phyloP scores from a whole-genome alignment of 2,113 vertebrate species.

The Gnathonemus echidnorhynchus region DNA sequence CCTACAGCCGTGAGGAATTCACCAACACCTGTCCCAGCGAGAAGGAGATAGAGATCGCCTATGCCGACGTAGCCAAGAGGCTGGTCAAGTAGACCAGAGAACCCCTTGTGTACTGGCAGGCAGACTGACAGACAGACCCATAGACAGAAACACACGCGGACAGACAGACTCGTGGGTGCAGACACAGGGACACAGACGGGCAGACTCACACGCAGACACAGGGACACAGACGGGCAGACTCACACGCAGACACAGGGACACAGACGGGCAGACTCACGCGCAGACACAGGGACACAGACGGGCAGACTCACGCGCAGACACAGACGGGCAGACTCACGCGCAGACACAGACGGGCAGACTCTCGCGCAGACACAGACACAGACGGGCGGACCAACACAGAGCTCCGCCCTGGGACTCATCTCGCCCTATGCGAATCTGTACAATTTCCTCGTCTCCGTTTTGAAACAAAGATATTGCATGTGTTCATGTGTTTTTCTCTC shows the following conservation, averaged over 20 bases:
- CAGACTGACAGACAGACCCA: neutral
- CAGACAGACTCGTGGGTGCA: too few relatives aligned
- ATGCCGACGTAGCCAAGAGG: conserved; percentile 92
- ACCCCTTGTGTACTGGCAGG: neutral
- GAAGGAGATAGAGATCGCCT: conserved; percentile 94
- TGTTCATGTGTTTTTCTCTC: conserved; percentile 26
- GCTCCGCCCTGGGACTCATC: conserved; percentile 35
- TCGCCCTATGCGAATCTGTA: conserved; percentile 29
- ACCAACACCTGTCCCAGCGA: conserved; percentile 97
- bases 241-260: neutral
- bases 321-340: too few relatives aligned
- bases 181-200: too few relatives aligned
- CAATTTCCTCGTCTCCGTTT: conserved; percentile 40
- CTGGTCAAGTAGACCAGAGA: conserved; percentile 75
- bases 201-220: too few relatives aligned
- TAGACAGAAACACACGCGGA: too few relatives aligned
- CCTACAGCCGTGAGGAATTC: conserved; percentile 89
- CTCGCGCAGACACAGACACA: neutral
- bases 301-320: too few relatives aligned
- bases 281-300: too few relatives aligned
- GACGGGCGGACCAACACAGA: neutral
- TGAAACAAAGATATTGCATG: conserved; percentile 43
- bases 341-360: too few relatives aligned
- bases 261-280: too few relatives aligned
- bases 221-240: neutral